Evolutionary conservation across 2,113 vertebrate genomes (phyloP), one percentile per base, ranked within the genome.

Genomic region (Cairina moschata): DNA sequence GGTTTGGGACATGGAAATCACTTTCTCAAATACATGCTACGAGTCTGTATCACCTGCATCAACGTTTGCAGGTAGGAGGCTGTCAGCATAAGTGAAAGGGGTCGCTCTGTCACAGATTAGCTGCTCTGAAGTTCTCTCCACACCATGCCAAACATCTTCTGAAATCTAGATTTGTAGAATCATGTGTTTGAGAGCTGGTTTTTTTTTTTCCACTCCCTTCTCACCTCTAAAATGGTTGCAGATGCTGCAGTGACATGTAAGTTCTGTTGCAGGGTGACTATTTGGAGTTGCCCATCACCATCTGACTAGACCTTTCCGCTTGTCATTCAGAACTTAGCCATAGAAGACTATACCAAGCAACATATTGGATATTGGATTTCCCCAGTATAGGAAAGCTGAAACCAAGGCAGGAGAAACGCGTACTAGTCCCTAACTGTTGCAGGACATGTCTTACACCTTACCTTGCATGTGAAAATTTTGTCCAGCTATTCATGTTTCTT

Each of bases 341-440:
- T 13, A 36, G 42, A 38, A 40, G 14, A 40, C 69, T 63, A 50
- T 59, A 50, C 15, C 58, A 42, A 62, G 44, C 25, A 6, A 52
- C 2, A 2, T 18, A 0, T 1, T 63, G 50, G 38, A 10, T 76
- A 3, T 21, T 9, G 2, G 36, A 16, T 34, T 78, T 11, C 40
- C 13, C 40, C 13, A 42, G 0, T 36, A 21, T 1, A 28, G 42
- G 55, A 62, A 67, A 77, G 38, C 20, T 68, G 14, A 48, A 83
- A 59, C 23, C 1, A 1, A 31, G 21, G 9, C 20, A 50, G 9
- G 5, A 48, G 28, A 66, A 52, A 36, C 18, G 29, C 14, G 44
- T 12, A 2, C 29, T 15, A 1, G 7, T 48, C 46, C 63, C 2
- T 22, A 36, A 28, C 7, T 75, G 54, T 14, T 18, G 22, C 38